Conservation (phyloP, 2,797 vertebrate species). For the Propithecus deckenii region DNA sequence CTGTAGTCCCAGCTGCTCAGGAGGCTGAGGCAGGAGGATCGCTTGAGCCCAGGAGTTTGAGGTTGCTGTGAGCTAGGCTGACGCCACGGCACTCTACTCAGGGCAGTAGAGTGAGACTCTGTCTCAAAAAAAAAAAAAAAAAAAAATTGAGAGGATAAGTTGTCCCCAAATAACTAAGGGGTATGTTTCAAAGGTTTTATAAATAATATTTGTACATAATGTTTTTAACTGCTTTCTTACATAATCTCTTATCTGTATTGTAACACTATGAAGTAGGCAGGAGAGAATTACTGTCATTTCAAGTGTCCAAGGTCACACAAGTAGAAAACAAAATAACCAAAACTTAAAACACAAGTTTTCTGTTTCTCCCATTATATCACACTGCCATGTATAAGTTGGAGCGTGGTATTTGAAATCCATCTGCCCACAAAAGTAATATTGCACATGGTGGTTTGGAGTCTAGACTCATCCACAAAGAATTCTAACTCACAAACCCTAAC, state of each 20-base stretch:
- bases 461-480: not conserved
- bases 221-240: not conserved
- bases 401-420: not conserved
- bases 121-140: no score
- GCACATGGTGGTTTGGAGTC: not conserved
- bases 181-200: not conserved
- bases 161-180: not conserved
- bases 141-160: not conserved
- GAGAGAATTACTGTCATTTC: not conserved
- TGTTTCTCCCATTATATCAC: not conserved
- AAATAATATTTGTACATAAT: not conserved
- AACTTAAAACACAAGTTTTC: not conserved
- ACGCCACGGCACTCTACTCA: no score
- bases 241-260: not conserved
- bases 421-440: not conserved
- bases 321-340: not conserved
- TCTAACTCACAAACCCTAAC: not conserved
- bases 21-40: no score
- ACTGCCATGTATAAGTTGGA: not conserved
- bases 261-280: not conserved
- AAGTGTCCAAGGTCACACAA: not conserved
- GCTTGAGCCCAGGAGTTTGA: no score
- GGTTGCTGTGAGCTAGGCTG: no score
- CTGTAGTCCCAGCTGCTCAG: no score
- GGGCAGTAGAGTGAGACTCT: no score